Base-by-base conservation (phyloP, 2,888 invertebrate species). In the Oscheius onirici region DNA sequence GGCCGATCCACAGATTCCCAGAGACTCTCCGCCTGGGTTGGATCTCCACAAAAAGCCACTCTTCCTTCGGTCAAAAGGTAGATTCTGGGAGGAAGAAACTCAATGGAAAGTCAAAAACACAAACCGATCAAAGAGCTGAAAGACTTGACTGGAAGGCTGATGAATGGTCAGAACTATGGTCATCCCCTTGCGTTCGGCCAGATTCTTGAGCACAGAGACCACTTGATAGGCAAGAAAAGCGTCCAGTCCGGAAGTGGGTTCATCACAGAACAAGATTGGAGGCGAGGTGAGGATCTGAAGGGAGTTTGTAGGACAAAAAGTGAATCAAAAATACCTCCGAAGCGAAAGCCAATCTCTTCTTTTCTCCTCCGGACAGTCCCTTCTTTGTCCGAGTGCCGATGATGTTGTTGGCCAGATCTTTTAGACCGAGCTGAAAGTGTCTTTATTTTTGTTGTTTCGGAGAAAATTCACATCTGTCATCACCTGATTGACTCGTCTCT, bases 151-250 rank as follows among this genome's bases (percentile, higher is more conserved):
- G 0, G 94, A 94, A 0, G 97, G 97, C 88, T 97, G 97, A 89
- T 97, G 97, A 77, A 97, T 94, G 0, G 96, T 96, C 85, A 93
- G 92, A 15, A 97, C 91, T 66, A 97, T 92, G 0, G 95, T 95
- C 89, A 94, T 95, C 26, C 95, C 94, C 83, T 92, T 88, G 3
- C 83, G 75, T 24, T 72, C 55, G 2, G 90, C 89, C 79, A 90
- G 80, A 24, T 84, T 86, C 77, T 88, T 88, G 79, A 90, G 82
- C 17, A 79, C 79, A 52, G 72, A 70, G n/a, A 81, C 71, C 46
- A 81, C 81, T 71, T 81, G 81, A 43, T 75, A 75, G 1, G 86
- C 86, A 15, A 86, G 73, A 76, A 88, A 90, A 0, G 89, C 86
- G 79, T 90, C 90, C 44, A 90, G 80, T 17, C 90, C 90, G 0